Percentiles rank a stretch among this genome's conserved stretches.
Conservation (phyloP, 1,140 invertebrate genomes). For the Hycleus cichorii region DNA sequence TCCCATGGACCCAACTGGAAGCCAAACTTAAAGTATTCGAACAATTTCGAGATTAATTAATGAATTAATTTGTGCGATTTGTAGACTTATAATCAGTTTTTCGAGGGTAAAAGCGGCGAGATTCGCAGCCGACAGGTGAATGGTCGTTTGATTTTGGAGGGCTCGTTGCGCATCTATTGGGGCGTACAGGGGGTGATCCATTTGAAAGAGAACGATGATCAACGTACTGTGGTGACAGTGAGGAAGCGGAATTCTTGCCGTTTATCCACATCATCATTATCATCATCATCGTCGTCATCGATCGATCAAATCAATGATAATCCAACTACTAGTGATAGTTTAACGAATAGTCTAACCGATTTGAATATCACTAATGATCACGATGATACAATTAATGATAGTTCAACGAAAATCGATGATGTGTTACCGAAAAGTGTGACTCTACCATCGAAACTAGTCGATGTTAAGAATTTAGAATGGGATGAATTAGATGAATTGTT, state of each 20-base stretch:
- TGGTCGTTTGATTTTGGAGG: constrained; percentile 69
- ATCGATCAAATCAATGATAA: constrained; percentile 25
- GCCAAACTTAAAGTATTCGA: constrained; percentile 60
- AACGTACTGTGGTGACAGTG: constrained; percentile 63
- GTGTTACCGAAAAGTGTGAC: constrained; percentile 49
- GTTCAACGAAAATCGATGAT: constrained; percentile 13
- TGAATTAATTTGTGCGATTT: background rate
- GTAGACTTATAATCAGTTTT: constrained; percentile 64
- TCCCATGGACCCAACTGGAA: constrained; percentile 62
- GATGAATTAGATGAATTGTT: constrained; percentile 64
- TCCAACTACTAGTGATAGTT: constrained; percentile 30
- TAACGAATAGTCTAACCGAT: constrained; percentile 21
- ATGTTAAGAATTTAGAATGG: constrained; percentile 58
- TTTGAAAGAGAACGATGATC: constrained; percentile 80
- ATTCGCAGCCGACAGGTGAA: constrained; percentile 71
- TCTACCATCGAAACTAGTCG: constrained; percentile 58
- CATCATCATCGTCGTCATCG: no score
- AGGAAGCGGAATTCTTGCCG: constrained; percentile 62
- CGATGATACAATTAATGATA: constrained; percentile 26
- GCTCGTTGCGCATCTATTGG: constrained; percentile 76
- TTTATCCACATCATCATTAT: constrained; percentile 19
- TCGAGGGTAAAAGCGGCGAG: constrained; percentile 70
- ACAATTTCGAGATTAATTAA: no score
- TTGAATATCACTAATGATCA: constrained; percentile 31
- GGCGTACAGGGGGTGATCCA: constrained; percentile 77